Base-by-base conservation (phyloP, 37 sponge, comb jelly and placozoan genomes). In the Diacarnus erythraeanus region DNA sequence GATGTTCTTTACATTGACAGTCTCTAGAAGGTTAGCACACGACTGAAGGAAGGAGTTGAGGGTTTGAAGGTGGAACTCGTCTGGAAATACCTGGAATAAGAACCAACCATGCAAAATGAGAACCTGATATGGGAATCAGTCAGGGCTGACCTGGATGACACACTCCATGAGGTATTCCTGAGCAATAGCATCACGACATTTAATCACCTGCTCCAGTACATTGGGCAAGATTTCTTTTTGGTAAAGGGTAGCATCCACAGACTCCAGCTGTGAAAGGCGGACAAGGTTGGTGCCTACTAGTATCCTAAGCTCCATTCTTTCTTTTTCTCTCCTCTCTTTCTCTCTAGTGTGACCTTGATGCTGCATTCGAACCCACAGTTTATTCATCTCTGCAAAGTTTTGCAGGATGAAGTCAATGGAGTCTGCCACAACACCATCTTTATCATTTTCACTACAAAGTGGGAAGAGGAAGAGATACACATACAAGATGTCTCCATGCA, bases 151-250 rank as follows among this genome's bases (percentile, higher is more conserved):
- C 90, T 96, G 97, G 18, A 98, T 98, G 74, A 98, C 82, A 77
- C 99, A 98, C 77, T 98, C 99, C 97, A 98, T 94, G 51, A 98
- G 91, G 81, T 98, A 98, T 75, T 96, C 97, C 82, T 98, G 99
- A 4, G 99, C 92, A 35, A 98, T 98, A 64, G 97, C 72, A 61
- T 98, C 99, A 23, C 88, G 81, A 64, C 99, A 98, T 71, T 91
- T 91, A 38, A 94, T 86, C 23, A 98, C 91, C 83, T 98, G 99
- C 83, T 98, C 97, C 77, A 98, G 77, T 1, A 98, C 77, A 39
- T 81, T 89, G 10, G 94, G 92, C 59, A 98, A 76, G 3, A 96
- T 87, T 2, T 74, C 76, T 69, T 90, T 91, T 78, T 82, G 70
- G 80, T 95, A 98, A 35, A 84, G 73, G 25, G 43, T 68, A 35